A percentile compares a stretch with the other conserved stretches of the same genome.
Evolutionary conservation across 1,140 invertebrate species (phyloP).

Genomic region (Asbolus verrucosus): DNA sequence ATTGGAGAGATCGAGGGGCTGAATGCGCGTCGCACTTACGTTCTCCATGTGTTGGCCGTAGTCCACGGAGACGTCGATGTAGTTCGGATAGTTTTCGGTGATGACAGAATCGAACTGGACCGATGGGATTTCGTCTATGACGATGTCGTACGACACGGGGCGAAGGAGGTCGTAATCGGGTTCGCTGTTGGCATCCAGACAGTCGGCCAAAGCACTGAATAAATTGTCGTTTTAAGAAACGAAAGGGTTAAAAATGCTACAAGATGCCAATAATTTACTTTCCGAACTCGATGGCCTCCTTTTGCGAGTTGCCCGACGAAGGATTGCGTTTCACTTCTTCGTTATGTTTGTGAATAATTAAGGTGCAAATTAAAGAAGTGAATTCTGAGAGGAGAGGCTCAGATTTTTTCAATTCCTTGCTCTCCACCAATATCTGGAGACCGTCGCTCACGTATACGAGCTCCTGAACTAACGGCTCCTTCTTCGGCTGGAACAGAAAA

Average conservation of each 20-base stretch:
- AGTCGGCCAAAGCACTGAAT: not conserved
- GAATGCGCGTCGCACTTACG: not conserved
- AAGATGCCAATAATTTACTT: not conserved
- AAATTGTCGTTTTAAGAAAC: not conserved
- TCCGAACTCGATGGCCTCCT: not conserved
- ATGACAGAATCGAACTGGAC: not conserved
- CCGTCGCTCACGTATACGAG: not conserved
- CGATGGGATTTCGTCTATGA: not conserved
- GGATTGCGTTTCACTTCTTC: not conserved
- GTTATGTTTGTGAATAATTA: not conserved
- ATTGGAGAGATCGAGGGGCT: no score
- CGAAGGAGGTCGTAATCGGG: not conserved
- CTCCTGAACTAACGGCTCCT: not conserved
- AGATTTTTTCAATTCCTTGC: not conserved
- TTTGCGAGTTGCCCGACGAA: not conserved
- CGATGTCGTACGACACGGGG: not conserved
- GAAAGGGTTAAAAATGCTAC: not conserved
- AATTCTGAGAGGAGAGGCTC: not conserved
- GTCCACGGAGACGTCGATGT: not conserved
- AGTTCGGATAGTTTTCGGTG: constrained; percentile 5
- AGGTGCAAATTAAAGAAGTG: not conserved
- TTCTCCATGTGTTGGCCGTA: constrained; percentile 4
- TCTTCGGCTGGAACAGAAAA: not conserved
- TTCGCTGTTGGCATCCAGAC: not conserved
- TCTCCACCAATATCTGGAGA: not conserved